Percentiles rank a stretch among this genome's conserved stretches.
These are phyloP conservation scores for Camponotus fellah DNA, from an alignment of 2,888 invertebrate genomes.

Conservation along the genomic window DNA sequence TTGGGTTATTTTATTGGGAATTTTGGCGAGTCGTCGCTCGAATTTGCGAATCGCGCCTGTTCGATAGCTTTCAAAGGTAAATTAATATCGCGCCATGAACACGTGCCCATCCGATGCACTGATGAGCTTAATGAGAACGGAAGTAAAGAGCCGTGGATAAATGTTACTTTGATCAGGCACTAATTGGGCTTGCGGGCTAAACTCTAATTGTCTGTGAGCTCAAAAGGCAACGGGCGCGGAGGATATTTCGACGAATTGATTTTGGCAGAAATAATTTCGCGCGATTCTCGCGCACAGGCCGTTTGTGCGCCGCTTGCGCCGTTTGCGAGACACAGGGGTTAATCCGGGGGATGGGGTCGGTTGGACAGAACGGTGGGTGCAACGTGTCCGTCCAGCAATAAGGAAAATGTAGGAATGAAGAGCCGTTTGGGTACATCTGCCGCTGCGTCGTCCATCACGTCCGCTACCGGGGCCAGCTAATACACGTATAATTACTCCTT, in stretches of 20 bases:
- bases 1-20: constrained; percentile 77
- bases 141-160: constrained; percentile 78
- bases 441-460: constrained; percentile 85
- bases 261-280: constrained; percentile 62
- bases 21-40: constrained; percentile 76
- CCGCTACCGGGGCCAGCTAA: constrained; percentile 83
- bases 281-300: constrained; percentile 47
- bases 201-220: constrained; percentile 76
- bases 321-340: constrained; percentile 38
- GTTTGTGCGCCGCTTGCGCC: constrained; percentile 22
- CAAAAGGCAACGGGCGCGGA: constrained; percentile 70
- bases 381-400: constrained; percentile 82
- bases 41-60: constrained; percentile 77
- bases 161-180: constrained; percentile 77
- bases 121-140: constrained; percentile 78
- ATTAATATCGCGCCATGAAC: constrained; percentile 78
- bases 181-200: constrained; percentile 76
- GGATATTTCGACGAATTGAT: constrained; percentile 73
- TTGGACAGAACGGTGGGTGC: constrained; percentile 58
- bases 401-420: constrained; percentile 86
- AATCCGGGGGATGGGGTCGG: constrained; percentile 40
- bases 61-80: constrained; percentile 78
- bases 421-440: constrained; percentile 86
- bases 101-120: constrained; percentile 78
- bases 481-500: constrained; percentile 86